Evolutionary conservation across 2,113 vertebrate genomes (phyloP).

Genomic region (Nesoenas mayeri): DNA sequence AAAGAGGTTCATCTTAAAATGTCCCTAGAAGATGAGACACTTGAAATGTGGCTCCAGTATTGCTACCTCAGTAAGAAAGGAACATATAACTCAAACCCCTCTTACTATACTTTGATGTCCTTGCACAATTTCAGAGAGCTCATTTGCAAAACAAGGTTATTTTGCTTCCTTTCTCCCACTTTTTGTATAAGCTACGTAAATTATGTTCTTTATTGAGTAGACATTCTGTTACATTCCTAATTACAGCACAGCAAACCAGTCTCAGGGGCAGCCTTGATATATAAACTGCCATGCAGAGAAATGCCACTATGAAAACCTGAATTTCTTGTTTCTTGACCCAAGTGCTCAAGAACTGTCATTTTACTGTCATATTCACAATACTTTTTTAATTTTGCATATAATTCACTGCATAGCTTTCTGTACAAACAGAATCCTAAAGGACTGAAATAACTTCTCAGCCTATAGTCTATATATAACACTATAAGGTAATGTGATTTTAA

Average conservation of each 20-base stretch:
- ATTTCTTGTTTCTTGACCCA: not conserved
- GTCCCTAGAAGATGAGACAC: not conserved
- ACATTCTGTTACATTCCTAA: not conserved
- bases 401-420: not conserved
- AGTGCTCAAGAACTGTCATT: not conserved
- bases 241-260: not conserved
- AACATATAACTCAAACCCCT: not conserved
- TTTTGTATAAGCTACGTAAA: not conserved
- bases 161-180: not conserved
- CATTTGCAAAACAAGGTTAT: not conserved
- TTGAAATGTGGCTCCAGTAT: not conserved
- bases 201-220: not conserved
- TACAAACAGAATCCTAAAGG: not conserved
- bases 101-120: not conserved
- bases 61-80: not conserved
- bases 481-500: not conserved
- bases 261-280: not conserved
- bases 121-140: not conserved
- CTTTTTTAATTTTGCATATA: not conserved
- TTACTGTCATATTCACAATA: not conserved
- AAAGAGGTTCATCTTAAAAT: not conserved
- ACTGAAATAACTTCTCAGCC: constrained; percentile 18
- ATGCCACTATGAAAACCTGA: not conserved
- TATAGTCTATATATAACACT: not conserved
- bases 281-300: not conserved